Evolutionary conservation across 2,113 vertebrate species (phyloP).

Genomic region (Pica pica): DNA sequence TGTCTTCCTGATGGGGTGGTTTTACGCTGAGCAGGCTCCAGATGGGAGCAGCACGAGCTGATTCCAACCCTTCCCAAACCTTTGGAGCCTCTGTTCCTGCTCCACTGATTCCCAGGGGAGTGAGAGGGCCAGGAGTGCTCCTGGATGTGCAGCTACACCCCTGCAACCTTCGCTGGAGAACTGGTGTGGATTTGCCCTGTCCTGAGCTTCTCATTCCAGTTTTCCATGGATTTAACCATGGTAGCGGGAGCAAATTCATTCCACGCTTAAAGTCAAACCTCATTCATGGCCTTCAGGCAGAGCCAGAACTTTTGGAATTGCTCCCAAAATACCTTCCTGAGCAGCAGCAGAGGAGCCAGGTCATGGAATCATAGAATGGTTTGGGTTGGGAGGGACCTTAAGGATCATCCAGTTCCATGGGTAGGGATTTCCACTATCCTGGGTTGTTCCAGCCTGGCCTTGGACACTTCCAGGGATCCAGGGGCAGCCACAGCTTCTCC

Average conservation of each 20-base stretch:
- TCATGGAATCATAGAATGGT: neutral
- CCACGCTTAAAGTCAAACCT: neutral
- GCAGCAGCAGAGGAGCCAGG: neutral
- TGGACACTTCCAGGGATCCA: neutral
- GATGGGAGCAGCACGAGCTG: neutral
- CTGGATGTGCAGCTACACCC: fast-evolving
- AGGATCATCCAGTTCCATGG: neutral
- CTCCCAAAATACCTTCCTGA: neutral
- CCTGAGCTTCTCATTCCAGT: neutral
- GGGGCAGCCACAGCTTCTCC: neutral
- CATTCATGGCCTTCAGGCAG: fast-evolving
- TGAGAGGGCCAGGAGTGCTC: neutral
- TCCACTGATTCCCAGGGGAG: neutral
- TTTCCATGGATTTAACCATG: neutral
- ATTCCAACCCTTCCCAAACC: neutral
- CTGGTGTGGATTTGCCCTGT: fast-evolving
- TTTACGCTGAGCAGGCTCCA: neutral
- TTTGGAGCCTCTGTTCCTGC: neutral
- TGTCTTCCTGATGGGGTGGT: neutral
- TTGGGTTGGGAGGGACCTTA: neutral
- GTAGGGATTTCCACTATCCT: neutral
- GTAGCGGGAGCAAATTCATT: neutral
- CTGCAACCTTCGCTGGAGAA: fast-evolving
- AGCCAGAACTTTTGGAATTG: neutral
- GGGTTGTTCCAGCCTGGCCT: neutral